Base-by-base conservation (phyloP, 2,888 invertebrate species). In the Zhuqinia jingwanae region DNA sequence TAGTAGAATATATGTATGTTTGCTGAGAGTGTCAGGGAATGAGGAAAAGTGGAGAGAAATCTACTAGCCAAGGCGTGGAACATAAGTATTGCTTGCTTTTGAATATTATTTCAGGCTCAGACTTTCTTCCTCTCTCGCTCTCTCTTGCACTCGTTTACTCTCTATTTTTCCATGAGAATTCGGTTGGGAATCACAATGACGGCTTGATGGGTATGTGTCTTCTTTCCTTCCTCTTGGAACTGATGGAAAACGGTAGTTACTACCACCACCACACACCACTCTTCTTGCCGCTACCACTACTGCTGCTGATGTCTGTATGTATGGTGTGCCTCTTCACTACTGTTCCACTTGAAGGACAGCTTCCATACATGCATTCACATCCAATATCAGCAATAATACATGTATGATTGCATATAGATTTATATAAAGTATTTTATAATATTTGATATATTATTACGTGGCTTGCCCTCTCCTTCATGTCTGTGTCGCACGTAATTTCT, bases 111-210 rank as follows among this genome's bases (percentile, higher is more conserved):
- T 88, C 81, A 88, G 85, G 86, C 78, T 77, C 79, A 65, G 65
- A 20, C 65, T 76, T 70, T 79, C 50, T 30, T 25, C 25, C 50
- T 47, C 53, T 53, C 15, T 77, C 58, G 17, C 50, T 70, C 73
- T 60, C 63, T 60, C 58, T 76, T 56, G 10, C 76, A 17, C 77
- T 79, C 88, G 87, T 88, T n/a, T n/a, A n/a, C n/a, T n/a, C n/a
- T n/a, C n/a, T n/a, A n/a, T n/a, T n/a, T n/a, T n/a, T n/a, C n/a
- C 85, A 87, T 80, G 87, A 87, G 87, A 87, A 87, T 88, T 87
- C 87, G 89, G 76, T 50, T 84, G 87, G 87, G 88, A 88, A 87
- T 81, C 87, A 88, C 86, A 87, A 87, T 88, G 79, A 81, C 82
- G 84, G 50, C 60, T 84, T 87, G 87, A 87, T 87, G 87, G 84